Evolutionary conservation across 2,113 vertebrate genomes (phyloP), one percentile per base, ranked within the genome.

Genomic region (Anhinga anhinga): DNA sequence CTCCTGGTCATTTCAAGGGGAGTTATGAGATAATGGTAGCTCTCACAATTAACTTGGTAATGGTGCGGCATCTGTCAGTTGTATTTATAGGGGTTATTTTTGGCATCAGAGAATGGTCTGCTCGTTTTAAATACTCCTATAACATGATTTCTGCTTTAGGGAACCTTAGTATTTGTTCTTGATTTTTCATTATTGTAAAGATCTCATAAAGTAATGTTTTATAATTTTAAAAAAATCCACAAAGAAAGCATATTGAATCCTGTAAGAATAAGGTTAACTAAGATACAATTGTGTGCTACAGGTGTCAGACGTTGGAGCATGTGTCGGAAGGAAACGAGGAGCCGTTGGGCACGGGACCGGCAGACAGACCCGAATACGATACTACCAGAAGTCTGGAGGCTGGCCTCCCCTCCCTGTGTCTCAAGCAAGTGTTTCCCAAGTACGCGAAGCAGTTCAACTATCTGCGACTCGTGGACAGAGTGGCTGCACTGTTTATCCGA

Each of bases 391-490:
- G 17, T 5, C 9, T 83, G 0, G 98, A 98, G 40, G 66, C 94
- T 7, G 90, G 53, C 0, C 97, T 99, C 77, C 99, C 99, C 30
- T 98, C 99, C 9, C 97, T 99, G 26, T 99, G 98, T 93, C 98
- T 99, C 95, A 99, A 99, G 97, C 99, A 99, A 97, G 99, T 99
- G 61, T 99, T 99, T 93, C 99, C 99, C 65, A 99, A 99, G 88
- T 99, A 99, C 12, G 98, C 98, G 49, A 99, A 98, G 94, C 99
- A 99, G 96, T 99, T 99, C 91, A 98, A 95, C 98, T 97, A 99
- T 93, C 98, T 99, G 97, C 98, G 99, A 7, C 96, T 99, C 34
- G 98, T 99, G 97, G 99, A 99, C 94, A 98, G 99, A 14, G 98
- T 99, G 88, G 98, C 99, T 2, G 97, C 97, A 0, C 94, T 99